Evolutionary conservation across 2,888 invertebrate genomes (phyloP), one percentile per base, ranked within the genome.

Genomic region (Noctua janthina): DNA sequence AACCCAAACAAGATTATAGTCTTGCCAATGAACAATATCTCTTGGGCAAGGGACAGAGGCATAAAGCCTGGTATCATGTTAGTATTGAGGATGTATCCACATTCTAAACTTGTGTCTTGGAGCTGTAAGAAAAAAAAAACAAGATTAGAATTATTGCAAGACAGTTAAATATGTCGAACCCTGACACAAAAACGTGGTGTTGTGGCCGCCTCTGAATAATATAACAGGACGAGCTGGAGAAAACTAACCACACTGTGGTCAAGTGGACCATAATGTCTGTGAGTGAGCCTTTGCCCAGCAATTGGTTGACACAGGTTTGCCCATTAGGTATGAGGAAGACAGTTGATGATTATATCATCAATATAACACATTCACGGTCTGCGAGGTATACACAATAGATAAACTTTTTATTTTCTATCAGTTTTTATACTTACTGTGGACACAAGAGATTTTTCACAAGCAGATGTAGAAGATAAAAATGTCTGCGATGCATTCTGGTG

Each of bases 1-100:
- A 97, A 97, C 70, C 98, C 98, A 93, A 99, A 98, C 93, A 99
- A 98, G 89, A 98, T 98, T 0, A 99, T 98, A 10, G 99, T 98
- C 94, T 99, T 98, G 0, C 99, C 99, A 91, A 99, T 98, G 91
- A 99, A 99, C 54, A 99, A 95, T 82, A 99, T 98, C 92, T 99
- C 99, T 92, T 98, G 98, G 0, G 99, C 99, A 74, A 98, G 96
- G 39, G 98, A 97, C 23, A 98, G 94, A 8, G 98, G 98, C 81
- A 99, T 98, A 92, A 98, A 99, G 82, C 98, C 97, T 0, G 99
- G 99, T 82, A 99, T 97, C 97, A 98, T 97, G 67, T 97, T 97
- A 64, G 98, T 96, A 87, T 98, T 97, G 23, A 99, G 97, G 85
- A 97, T 97, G 91, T 98, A 98, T 74, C 98, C 98, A 96, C 98